These are phyloP conservation scores for Rhea pennata DNA, from an alignment of 2,113 vertebrate genomes.

Conservation along the genomic window DNA sequence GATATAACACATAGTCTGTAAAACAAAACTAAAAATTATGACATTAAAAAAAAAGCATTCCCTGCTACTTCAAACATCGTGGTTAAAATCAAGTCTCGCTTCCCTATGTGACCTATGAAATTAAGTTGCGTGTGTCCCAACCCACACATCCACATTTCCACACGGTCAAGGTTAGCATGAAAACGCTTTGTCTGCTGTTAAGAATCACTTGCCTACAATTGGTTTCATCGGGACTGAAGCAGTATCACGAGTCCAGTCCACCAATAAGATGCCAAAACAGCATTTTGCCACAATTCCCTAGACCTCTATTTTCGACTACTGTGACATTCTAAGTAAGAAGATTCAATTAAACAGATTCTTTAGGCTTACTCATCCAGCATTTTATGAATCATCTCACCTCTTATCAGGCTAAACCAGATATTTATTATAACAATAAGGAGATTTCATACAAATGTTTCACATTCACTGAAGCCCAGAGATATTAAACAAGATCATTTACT, in stretches of 20 bases:
- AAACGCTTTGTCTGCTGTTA: slow-evolving; percentile 36
- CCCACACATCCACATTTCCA: background rate
- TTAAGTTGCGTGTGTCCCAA: slow-evolving; percentile 4
- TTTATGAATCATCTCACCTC: slow-evolving; percentile 74
- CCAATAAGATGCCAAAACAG: slow-evolving; percentile 52
- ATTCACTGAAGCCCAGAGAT: slow-evolving; percentile 59
- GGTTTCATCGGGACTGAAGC: slow-evolving; percentile 44
- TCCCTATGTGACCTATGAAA: slow-evolving; percentile 49
- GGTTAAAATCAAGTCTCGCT: slow-evolving; percentile 16
- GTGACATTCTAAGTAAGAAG: slow-evolving; percentile 60
- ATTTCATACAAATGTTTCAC: slow-evolving; percentile 64
- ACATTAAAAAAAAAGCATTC: slow-evolving; percentile 56
- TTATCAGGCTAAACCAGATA: slow-evolving; percentile 75
- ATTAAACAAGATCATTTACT: slow-evolving; percentile 69
- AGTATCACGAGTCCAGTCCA: background rate
- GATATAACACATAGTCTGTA: background rate
- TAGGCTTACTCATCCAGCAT: slow-evolving; percentile 64
- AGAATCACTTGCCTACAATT: background rate
- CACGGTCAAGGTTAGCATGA: background rate
- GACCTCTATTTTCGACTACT: slow-evolving; percentile 35
- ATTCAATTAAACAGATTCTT: slow-evolving; percentile 76
- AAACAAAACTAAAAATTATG: slow-evolving; percentile 32
- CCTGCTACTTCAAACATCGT: background rate
- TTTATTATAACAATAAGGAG: slow-evolving; percentile 75
- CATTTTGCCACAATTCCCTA: slow-evolving; percentile 57